A percentile compares a stretch with the other conserved stretches of the same genome.
Evolutionary conservation across 2,888 invertebrate species (phyloP).

Genomic region (Drosophila setosimentum): DNA sequence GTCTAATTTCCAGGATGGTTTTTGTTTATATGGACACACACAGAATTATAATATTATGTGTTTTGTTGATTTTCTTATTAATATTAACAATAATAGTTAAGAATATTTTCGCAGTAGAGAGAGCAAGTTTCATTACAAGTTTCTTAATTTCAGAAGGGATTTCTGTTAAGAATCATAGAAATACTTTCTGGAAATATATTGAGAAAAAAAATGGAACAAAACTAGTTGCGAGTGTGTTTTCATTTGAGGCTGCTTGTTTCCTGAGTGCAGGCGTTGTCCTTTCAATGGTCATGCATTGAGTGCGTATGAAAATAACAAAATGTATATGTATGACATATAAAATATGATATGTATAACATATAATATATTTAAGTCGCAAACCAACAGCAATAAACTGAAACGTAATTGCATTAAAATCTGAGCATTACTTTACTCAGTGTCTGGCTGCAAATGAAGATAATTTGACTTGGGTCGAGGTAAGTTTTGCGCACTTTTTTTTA

Average conservation of each 20-base stretch:
- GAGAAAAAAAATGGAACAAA: not conserved
- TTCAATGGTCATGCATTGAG: constrained; percentile 3
- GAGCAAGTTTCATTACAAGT: not conserved
- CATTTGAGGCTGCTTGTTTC: not conserved
- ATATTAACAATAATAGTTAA: not conserved
- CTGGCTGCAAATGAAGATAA: constrained; percentile 47
- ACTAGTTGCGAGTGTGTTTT: not conserved
- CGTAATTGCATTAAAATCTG: constrained; percentile 19
- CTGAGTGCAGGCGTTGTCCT: not conserved
- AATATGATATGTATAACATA: not conserved
- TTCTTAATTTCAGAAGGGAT: not conserved
- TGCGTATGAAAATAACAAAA: not conserved
- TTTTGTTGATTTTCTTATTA: not conserved
- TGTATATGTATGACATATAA: not conserved
- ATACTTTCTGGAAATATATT: not conserved
- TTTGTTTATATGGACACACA: not conserved
- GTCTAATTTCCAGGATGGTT: not conserved
- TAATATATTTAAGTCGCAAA: not conserved
- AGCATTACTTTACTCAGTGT: constrained; percentile 10
- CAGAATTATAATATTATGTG: not conserved
- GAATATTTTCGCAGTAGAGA: not conserved
- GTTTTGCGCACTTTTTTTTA: constrained; percentile 50
- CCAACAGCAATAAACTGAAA: not conserved
- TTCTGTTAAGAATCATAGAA: not conserved
- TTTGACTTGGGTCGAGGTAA: constrained; percentile 35